Percentiles rank a stretch among this genome's conserved stretches.
These are phyloP conservation scores for Himalopsyche anomala DNA, from an alignment of 2,888 invertebrate species.

Conservation along the genomic window DNA sequence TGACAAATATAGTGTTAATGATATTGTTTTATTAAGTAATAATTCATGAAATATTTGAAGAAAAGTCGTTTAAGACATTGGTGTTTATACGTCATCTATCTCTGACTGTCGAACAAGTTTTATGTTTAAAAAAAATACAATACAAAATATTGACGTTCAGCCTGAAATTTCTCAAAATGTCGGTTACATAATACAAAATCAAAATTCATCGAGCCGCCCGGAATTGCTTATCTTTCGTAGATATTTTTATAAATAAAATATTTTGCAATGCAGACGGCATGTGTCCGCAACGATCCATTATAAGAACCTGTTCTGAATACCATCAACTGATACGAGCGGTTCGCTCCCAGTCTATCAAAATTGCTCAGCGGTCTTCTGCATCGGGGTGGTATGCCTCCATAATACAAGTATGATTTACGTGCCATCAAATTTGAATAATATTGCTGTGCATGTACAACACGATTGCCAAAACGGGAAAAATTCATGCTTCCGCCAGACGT, in stretches of 20 bases:
- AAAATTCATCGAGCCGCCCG: conserved; percentile 29
- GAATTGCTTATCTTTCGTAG: not conserved
- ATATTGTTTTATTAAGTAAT: no score
- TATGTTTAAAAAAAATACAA: no score
- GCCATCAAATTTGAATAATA: conserved; percentile 43
- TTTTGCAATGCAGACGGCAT: conserved; percentile 53
- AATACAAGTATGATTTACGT: conserved; percentile 32
- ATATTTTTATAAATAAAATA: conserved; percentile 50
- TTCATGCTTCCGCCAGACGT: not conserved
- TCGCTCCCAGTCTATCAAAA: conserved; percentile 44
- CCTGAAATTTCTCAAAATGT: not conserved
- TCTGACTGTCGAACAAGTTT: no score
- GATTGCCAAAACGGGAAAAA: conserved; percentile 1
- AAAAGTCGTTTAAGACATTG: no score
- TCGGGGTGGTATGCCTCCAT: conserved; percentile 20
- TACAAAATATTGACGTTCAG: no score
- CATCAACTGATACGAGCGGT: not conserved
- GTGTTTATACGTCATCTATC: no score
- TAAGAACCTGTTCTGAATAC: conserved; percentile 52
- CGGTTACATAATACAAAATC: conserved; percentile 20
- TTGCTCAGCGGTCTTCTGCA: conserved; percentile 29
- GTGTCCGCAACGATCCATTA: conserved; percentile 51
- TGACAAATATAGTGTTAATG: no score
- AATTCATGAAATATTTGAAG: no score
- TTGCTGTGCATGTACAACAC: not conserved